Percentiles rank a stretch among this genome's conserved stretches.
These are phyloP conservation scores for Styela plicata DNA, from an alignment of 23 tunicate species.

Conservation along the genomic window DNA sequence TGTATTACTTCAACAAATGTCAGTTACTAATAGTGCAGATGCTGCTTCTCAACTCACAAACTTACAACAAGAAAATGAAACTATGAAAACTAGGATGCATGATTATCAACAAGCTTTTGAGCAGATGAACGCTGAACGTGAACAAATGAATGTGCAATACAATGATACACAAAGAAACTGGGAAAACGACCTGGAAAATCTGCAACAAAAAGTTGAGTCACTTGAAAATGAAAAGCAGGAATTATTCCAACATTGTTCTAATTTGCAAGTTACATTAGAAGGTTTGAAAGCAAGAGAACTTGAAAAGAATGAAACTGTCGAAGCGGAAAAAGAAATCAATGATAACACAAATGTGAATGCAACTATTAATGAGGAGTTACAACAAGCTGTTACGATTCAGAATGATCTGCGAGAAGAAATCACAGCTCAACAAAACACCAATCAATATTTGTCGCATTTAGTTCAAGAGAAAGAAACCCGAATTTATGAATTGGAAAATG, in stretches of 20 bases:
- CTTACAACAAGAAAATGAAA: slow-evolving; percentile 8
- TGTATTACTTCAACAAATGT: slow-evolving; percentile 78
- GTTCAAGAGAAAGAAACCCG: slow-evolving; percentile 27
- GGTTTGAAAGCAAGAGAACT: neutral
- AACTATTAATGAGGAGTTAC: neutral
- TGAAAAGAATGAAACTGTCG: slow-evolving; percentile 6
- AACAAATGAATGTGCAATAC: slow-evolving; percentile 61
- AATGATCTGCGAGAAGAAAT: neutral
- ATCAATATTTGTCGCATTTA: slow-evolving; percentile 15
- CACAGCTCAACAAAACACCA: neutral
- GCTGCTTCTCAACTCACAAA: neutral
- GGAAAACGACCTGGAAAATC: slow-evolving; percentile 19
- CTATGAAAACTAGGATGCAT: neutral
- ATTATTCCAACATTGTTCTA: neutral
- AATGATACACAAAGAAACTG: slow-evolving; percentile 57
- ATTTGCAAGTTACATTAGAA: neutral
- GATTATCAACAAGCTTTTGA: slow-evolving; percentile 79
- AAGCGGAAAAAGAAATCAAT: too few species aligned
- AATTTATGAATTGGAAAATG: slow-evolving; percentile 6
- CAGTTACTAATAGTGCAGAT: slow-evolving; percentile 15
- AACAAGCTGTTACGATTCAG: neutral
- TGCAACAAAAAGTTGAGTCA: neutral
- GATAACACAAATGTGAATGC: neutral
- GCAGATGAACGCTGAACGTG: slow-evolving; percentile 68
- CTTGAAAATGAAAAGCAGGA: slow-evolving; percentile 1